Percentiles rank a stretch among this genome's conserved stretches.
These are phyloP conservation scores for Thecophora atra DNA, from an alignment of 2,888 invertebrate species.

Conservation along the genomic window DNA sequence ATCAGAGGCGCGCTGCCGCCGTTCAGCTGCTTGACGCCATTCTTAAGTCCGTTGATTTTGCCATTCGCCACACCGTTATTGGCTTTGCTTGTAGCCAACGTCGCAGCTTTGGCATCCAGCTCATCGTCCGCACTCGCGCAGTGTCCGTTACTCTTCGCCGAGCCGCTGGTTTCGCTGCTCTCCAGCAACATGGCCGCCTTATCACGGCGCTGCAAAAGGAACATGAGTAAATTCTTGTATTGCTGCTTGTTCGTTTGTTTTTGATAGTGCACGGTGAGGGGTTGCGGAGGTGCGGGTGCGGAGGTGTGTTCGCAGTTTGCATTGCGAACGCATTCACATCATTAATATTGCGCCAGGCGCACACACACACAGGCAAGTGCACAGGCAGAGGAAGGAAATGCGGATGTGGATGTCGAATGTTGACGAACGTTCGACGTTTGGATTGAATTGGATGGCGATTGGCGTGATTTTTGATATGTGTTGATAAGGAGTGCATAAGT, in stretches of 20 bases:
- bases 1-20: constrained; percentile 50
- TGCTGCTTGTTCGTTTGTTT: constrained; percentile 43
- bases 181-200: constrained; percentile 43
- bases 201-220: constrained; percentile 54
- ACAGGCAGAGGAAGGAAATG: not conserved
- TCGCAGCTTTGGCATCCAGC: constrained; percentile 28
- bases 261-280: not conserved
- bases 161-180: constrained; percentile 51
- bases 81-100: constrained; percentile 46
- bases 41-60: constrained; percentile 50
- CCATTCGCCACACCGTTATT: constrained; percentile 47
- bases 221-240: constrained; percentile 55
- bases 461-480: constrained; percentile 6
- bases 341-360: not conserved
- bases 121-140: constrained; percentile 39
- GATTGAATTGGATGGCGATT: too few species aligned
- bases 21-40: constrained; percentile 50
- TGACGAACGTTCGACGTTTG: not conserved
- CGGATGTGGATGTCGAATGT: constrained; percentile 8
- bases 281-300: constrained; percentile 7
- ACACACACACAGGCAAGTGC: not conserved
- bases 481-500: not conserved
- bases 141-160: constrained; percentile 37
- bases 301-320: not conserved
- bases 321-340: constrained; percentile 10